Evolutionary conservation across 2,797 vertebrate species (phyloP).

Genomic region (Melanotaenia nigrans): DNA sequence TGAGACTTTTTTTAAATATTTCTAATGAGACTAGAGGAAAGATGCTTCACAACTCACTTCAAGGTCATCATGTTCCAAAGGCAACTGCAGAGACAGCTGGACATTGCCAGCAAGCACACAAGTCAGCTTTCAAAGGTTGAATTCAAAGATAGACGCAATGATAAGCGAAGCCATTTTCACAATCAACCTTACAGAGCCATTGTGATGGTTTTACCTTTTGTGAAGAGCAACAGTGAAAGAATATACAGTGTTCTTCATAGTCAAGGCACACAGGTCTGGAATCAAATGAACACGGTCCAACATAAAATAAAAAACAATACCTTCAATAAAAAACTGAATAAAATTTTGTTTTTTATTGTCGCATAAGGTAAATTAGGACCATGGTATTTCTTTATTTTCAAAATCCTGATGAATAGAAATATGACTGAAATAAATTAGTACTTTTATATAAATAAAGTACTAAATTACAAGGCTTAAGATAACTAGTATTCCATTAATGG

Average conservation of each 20-base stretch:
- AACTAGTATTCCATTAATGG: slow-evolving; percentile 73
- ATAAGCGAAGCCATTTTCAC: background rate
- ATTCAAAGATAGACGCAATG: background rate
- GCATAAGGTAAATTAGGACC: background rate
- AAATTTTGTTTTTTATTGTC: background rate
- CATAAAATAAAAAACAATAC: background rate
- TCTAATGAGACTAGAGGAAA: slow-evolving; percentile 18
- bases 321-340: background rate
- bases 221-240: background rate
- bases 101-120: slow-evolving; percentile 31
- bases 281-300: background rate
- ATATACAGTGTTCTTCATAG: background rate
- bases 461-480: slow-evolving; percentile 53
- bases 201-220: slow-evolving; percentile 9
- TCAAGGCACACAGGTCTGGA: background rate
- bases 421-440: background rate
- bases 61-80: slow-evolving; percentile 63
- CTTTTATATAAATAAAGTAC: background rate
- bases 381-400: background rate
- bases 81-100: slow-evolving; percentile 45
- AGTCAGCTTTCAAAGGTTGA: background rate
- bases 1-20: background rate
- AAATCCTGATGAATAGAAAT: background rate
- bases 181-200: background rate
- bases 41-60: slow-evolving; percentile 31